Evolutionary conservation across 2,113 vertebrate species (phyloP).

Genomic region (Tragulus kanchil): DNA sequence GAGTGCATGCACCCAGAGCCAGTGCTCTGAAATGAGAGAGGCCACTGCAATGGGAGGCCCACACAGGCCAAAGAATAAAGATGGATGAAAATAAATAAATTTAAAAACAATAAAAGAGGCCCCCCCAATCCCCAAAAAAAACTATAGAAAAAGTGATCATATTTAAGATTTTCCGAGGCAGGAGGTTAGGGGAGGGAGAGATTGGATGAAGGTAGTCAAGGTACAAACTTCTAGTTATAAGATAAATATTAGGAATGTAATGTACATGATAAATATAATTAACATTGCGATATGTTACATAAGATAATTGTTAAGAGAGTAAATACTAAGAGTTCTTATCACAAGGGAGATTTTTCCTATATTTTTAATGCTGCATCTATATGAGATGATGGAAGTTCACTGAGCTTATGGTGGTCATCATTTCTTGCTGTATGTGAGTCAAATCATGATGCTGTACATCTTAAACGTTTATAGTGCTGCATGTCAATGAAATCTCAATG

Average conservation of each 20-base stretch:
- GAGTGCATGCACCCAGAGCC: no score
- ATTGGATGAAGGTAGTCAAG: neutral
- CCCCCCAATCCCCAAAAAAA: no score
- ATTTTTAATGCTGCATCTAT: neutral
- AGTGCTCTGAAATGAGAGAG: no score
- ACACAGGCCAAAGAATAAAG: no score
- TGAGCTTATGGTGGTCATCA: neutral
- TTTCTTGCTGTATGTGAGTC: neutral
- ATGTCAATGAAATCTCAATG: neutral
- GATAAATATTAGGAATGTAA: neutral
- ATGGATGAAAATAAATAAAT: no score
- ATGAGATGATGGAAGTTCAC: neutral
- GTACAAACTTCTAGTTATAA: neutral
- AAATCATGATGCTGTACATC: neutral
- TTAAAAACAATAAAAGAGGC: no score
- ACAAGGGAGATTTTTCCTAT: neutral
- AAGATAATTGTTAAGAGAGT: neutral
- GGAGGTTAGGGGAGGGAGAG: neutral
- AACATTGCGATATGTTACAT: neutral
- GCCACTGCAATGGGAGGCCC: no score
- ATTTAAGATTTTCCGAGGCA: neutral
- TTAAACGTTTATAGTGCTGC: neutral
- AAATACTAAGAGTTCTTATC: neutral
- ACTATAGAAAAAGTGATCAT: neutral
- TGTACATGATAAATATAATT: neutral